Percentiles rank a stretch among this genome's conserved stretches.
These are phyloP conservation scores for Brachionichthys hirsutus DNA, from an alignment of 2,113 vertebrate species.

Conservation along the genomic window DNA sequence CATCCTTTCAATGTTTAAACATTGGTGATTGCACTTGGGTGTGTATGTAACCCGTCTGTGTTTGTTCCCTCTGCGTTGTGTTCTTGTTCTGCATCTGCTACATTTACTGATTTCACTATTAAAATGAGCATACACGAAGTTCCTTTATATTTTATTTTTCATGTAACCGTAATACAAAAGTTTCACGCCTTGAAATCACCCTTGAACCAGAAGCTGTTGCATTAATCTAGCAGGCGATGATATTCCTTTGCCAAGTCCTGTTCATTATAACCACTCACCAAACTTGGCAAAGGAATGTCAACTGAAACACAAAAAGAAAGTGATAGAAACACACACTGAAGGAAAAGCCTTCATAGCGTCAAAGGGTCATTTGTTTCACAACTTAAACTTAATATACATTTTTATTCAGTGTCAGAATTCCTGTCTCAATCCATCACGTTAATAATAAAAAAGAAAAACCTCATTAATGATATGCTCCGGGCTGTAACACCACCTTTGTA, in stretches of 20 bases:
- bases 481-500: constrained; percentile 21
- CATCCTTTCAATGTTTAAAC: no score
- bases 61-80: no score
- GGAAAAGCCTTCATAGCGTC: constrained; percentile 9
- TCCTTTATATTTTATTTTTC: constrained; percentile 34
- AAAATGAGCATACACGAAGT: neutral
- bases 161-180: constrained; percentile 52
- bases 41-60: no score
- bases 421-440: constrained; percentile 6
- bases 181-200: constrained; percentile 7
- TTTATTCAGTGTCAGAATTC: constrained; percentile 4
- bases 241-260: no score
- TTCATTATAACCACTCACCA: neutral
- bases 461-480: constrained; percentile 8
- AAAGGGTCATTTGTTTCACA: neutral
- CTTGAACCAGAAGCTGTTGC: neutral
- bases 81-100: no score
- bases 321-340: no score
- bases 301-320: constrained; percentile 13
- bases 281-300: constrained; percentile 4
- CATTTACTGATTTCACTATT: constrained; percentile 4
- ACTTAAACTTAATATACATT: constrained; percentile 12
- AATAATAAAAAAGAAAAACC: constrained; percentile 27
- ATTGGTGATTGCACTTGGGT: constrained; percentile 23
- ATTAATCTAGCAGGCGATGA: neutral